Evolutionary conservation across 2,888 invertebrate species (phyloP).

Genomic region (Lasioglossum morio): DNA sequence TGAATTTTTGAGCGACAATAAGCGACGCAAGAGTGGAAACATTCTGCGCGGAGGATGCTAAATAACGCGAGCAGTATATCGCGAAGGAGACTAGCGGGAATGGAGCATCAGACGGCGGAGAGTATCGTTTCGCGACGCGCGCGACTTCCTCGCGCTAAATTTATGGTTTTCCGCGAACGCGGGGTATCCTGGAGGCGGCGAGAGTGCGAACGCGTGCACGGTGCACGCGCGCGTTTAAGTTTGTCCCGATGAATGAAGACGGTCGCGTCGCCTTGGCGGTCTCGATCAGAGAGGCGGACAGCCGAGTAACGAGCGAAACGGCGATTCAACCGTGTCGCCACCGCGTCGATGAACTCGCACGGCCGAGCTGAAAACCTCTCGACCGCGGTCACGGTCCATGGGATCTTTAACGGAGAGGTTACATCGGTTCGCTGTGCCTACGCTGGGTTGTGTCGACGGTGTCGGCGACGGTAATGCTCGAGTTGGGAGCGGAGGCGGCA

Average conservation of each 20-base stretch:
- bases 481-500: slow-evolving; percentile 62
- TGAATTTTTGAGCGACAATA: background rate
- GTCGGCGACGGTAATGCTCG: slow-evolving; percentile 10
- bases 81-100: background rate
- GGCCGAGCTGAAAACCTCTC: slow-evolving; percentile 28
- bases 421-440: slow-evolving; percentile 43
- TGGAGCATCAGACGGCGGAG: background rate
- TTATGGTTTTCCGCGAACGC: slow-evolving; percentile 42
- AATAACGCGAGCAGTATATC: background rate
- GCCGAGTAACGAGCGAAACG: slow-evolving; percentile 26
- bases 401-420: slow-evolving; percentile 36
- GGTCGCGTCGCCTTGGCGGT: slow-evolving; percentile 30
- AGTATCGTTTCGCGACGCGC: slow-evolving; percentile 10
- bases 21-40: background rate
- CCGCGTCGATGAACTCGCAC: slow-evolving; percentile 54
- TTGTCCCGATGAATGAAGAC: slow-evolving; percentile 47
- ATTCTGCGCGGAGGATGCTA: background rate
- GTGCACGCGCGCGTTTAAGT: background rate
- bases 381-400: slow-evolving; percentile 53
- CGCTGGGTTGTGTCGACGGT: background rate
- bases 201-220: background rate
- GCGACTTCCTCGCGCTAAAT: slow-evolving; percentile 20
- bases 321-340: slow-evolving; percentile 34
- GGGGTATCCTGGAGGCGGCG: slow-evolving; percentile 8
- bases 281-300: slow-evolving; percentile 44